Evolutionary conservation across 2,797 vertebrate genomes (phyloP).

Genomic region (Steatocranus sp.): DNA sequence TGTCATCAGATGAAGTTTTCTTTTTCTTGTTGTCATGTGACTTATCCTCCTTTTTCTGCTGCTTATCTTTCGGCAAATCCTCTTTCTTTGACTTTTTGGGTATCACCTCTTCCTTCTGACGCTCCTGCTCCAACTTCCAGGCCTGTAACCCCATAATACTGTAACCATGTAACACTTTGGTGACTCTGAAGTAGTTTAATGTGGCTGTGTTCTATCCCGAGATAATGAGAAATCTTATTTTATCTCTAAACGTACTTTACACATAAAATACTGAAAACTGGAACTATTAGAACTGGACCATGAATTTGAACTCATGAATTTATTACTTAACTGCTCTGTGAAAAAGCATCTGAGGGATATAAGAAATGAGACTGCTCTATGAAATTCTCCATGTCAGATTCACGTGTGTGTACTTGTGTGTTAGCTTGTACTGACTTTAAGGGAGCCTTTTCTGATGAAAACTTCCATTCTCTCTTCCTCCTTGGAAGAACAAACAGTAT

Average conservation of each 20-base stretch:
- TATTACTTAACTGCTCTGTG: not conserved
- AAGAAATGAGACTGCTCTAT: not conserved
- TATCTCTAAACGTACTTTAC: not conserved
- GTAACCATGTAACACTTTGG: not conserved
- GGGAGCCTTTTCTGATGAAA: constrained; percentile 82
- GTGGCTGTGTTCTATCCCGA: accelerated
- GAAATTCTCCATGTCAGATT: not conserved
- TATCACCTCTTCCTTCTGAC: constrained; percentile 75
- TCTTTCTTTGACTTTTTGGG: constrained; percentile 73
- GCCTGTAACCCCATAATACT: constrained; percentile 69
- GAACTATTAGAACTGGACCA: not conserved
- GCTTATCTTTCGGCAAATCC: constrained; percentile 44
- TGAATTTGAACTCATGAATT: not conserved
- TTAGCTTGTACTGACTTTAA: constrained; percentile 81
- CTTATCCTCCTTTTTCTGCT: constrained; percentile 16
- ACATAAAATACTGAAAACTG: not conserved
- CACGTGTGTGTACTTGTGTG: not conserved
- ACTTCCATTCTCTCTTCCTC: constrained; percentile 12
- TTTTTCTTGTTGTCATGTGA: constrained; percentile 10
- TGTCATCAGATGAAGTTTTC: not conserved
- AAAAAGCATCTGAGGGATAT: not conserved
- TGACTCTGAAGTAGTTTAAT: not conserved
- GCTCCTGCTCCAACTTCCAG: constrained; percentile 82
- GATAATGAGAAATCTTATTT: accelerated
- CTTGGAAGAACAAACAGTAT: not conserved